A percentile compares a stretch with the other conserved stretches of the same genome.
These are phyloP conservation scores for Cyclura pinguis DNA, from an alignment of 2,797 vertebrate species.

Conservation along the genomic window DNA sequence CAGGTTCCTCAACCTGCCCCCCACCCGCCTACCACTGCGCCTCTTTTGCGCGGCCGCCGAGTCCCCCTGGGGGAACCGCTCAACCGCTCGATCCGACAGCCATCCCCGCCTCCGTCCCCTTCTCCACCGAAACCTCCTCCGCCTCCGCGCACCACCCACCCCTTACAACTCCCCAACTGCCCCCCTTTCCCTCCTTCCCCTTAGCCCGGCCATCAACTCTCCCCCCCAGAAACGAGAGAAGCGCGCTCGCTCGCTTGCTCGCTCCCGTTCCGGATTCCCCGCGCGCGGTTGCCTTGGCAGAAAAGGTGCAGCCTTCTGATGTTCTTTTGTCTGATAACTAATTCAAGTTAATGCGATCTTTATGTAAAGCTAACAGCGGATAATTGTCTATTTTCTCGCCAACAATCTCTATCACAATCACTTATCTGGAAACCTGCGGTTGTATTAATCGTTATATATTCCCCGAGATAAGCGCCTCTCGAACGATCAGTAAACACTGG, in stretches of 20 bases:
- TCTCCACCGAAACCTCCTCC: neutral
- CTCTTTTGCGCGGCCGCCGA: neutral
- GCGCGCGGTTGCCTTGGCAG: conserved; percentile 76
- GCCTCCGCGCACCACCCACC: too few species aligned
- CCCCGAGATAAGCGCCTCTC: conserved; percentile 77
- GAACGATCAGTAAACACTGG: conserved; percentile 74
- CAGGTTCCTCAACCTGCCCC: too few species aligned
- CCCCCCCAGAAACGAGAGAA: neutral
- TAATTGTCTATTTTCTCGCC: conserved; percentile 90
- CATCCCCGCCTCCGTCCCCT: neutral
- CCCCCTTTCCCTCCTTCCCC: neutral
- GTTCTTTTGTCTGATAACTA: conserved; percentile 88
- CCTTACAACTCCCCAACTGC: neutral
- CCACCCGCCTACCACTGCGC: neutral
- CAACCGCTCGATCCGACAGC: conserved; percentile 59
- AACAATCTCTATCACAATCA: conserved; percentile 87
- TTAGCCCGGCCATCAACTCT: neutral
- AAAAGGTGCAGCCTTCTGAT: conserved; percentile 78
- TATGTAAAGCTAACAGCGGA: conserved; percentile 88
- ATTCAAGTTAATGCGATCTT: conserved; percentile 90
- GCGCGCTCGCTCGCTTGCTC: neutral
- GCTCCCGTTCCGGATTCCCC: conserved; percentile 39
- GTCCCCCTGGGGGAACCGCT: conserved; percentile 48
- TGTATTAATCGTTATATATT: conserved; percentile 86
- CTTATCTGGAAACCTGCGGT: conserved; percentile 87